Conservation (phyloP, 2,113 vertebrate genomes). For the Brevimyrus niger region DNA sequence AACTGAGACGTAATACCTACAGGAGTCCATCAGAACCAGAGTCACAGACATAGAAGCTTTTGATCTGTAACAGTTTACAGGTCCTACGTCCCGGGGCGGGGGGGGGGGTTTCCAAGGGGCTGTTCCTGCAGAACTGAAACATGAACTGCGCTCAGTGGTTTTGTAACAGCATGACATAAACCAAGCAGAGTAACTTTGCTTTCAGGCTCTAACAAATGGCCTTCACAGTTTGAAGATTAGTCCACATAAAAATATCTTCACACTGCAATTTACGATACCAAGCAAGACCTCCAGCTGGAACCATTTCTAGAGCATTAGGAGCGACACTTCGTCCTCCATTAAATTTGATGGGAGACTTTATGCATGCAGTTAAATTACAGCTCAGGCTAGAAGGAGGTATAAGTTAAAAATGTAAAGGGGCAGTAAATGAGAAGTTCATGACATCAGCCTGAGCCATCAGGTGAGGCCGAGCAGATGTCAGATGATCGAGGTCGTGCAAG, state of each 20-base stretch:
- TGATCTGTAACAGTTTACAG: neutral
- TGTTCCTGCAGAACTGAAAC: neutral
- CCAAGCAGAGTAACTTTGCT: neutral
- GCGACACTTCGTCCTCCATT: neutral
- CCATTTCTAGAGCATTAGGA: neutral
- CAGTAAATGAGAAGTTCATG: neutral
- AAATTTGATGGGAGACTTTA: neutral
- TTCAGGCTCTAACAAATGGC: neutral
- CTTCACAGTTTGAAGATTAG: neutral
- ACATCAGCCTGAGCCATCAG: neutral
- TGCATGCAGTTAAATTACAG: neutral
- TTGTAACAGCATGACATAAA: neutral
- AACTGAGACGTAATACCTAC: neutral
- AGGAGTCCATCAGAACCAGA: neutral
- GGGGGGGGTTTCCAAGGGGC: neutral
- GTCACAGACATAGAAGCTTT: neutral
- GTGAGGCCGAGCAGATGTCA: neutral
- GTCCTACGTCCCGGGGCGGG: neutral
- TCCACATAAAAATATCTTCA: neutral
- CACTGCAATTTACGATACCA: neutral
- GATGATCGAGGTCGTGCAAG: neutral
- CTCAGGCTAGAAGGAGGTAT: neutral
- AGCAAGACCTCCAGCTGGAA: neutral
- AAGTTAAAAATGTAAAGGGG: neutral
- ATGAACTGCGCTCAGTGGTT: neutral